These are phyloP conservation scores for Blastobasis adustella DNA, from an alignment of 2,888 invertebrate species.

Conservation along the genomic window DNA sequence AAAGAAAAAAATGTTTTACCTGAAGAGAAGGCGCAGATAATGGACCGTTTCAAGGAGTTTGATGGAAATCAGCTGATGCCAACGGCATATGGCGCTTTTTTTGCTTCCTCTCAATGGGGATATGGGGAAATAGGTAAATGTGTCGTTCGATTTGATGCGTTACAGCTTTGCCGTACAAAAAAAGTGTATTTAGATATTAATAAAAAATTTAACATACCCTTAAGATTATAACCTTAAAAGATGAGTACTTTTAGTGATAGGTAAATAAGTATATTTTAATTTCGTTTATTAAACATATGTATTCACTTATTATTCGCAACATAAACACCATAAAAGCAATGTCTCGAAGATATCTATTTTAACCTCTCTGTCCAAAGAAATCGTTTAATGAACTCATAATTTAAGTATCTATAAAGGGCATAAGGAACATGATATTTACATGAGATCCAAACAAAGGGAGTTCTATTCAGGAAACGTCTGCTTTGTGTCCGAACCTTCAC, in stretches of 20 bases:
- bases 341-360: no score
- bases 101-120: neutral
- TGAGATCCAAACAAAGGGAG: slow-evolving; percentile 53
- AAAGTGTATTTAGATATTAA: no score
- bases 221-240: no score
- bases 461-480: slow-evolving; percentile 48
- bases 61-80: slow-evolving; percentile 46
- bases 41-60: slow-evolving; percentile 11
- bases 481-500: slow-evolving; percentile 49
- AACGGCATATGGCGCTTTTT: slow-evolving; percentile 16
- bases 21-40: slow-evolving; percentile 29
- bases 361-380: neutral
- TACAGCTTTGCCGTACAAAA: no score
- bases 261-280: no score
- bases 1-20: slow-evolving; percentile 36
- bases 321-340: no score
- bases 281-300: no score
- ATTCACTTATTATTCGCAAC: no score
- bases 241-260: no score
- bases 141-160: no score
- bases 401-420: slow-evolving; percentile 36
- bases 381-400: slow-evolving; percentile 1
- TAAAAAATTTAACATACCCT: no score
- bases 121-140: no score
- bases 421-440: slow-evolving; percentile 49